phyloP scores from a whole-genome alignment of 2,797 vertebrate genomes.

The Chelmon rostratus region DNA sequence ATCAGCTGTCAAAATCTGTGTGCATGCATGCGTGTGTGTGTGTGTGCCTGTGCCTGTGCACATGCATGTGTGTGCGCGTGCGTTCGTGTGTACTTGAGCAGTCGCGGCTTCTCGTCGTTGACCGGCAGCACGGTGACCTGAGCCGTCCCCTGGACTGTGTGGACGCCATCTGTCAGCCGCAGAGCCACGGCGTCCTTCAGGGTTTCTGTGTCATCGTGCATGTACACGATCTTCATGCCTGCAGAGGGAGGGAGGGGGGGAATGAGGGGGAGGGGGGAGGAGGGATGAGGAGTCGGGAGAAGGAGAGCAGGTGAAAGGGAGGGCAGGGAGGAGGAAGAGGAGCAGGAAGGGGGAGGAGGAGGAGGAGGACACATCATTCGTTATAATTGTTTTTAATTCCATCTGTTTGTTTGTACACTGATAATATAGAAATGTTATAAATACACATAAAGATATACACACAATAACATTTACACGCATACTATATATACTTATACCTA shows the following conservation, averaged over 20 bases:
- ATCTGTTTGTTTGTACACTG: neutral
- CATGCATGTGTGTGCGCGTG: conserved; percentile 19
- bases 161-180: conserved; percentile 92
- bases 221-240: conserved; percentile 89
- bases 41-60: conserved; percentile 4
- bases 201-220: conserved; percentile 92
- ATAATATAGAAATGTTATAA: too few species aligned
- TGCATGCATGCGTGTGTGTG: neutral
- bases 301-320: neutral
- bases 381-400: neutral
- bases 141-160: conserved; percentile 87
- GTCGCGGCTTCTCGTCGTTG: conserved; percentile 89
- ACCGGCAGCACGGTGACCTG: conserved; percentile 89
- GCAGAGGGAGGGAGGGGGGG: conserved; percentile 45
- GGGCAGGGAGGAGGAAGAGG: neutral
- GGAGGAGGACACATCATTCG: neutral
- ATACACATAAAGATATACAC: neutral
- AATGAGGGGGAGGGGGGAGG: neutral
- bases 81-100: conserved; percentile 87
- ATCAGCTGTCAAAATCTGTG: neutral
- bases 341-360: neutral
- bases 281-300: neutral
- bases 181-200: conserved; percentile 88
- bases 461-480: neutral
- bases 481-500: too few species aligned